Evolutionary conservation across 2,797 vertebrate genomes (phyloP).

Genomic region (Pangasius djambal): DNA sequence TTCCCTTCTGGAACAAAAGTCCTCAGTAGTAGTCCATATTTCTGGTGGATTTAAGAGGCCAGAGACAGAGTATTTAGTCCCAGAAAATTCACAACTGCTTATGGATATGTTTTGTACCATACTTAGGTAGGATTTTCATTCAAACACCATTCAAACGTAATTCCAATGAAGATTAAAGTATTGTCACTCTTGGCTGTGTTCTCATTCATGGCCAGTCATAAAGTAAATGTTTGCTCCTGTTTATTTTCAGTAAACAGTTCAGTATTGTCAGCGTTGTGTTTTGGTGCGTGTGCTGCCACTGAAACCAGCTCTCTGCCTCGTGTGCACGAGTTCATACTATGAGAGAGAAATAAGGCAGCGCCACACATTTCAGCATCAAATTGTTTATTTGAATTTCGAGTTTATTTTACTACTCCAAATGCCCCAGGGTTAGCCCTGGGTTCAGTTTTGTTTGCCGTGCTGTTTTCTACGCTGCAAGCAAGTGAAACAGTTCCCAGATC

Average conservation of each 20-base stretch:
- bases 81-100: background rate
- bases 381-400: background rate
- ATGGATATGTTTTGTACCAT: too few relatives aligned
- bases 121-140: background rate
- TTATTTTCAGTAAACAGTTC: conserved; percentile 4
- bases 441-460: background rate
- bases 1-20: background rate
- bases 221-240: background rate
- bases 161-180: background rate
- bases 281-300: background rate
- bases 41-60: background rate
- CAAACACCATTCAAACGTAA: background rate
- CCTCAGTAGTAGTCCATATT: background rate
- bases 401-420: background rate
- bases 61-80: background rate
- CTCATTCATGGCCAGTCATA: background rate
- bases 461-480: background rate
- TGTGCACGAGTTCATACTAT: background rate
- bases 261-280: background rate
- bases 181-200: background rate
- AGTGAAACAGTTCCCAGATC: background rate
- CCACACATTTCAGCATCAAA: background rate
- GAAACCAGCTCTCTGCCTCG: background rate
- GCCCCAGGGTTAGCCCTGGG: background rate
- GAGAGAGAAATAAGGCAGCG: background rate